Evolutionary conservation across 2,797 vertebrate species (phyloP).

Genomic region (Miichthys miiuy): DNA sequence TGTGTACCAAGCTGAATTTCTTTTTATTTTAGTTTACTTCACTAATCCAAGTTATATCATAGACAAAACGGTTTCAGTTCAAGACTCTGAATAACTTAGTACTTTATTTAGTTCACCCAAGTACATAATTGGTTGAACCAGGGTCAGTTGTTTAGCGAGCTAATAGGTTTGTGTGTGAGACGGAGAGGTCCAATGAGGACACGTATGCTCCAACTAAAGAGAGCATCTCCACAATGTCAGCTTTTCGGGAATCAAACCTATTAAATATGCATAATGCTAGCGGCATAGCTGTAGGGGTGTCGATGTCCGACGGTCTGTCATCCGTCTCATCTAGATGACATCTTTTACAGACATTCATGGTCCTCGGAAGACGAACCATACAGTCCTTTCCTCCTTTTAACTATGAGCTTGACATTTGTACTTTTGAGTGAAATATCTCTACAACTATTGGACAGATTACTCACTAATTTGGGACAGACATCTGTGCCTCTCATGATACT

Average conservation of each 20-base stretch:
- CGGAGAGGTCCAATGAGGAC: constrained; percentile 25
- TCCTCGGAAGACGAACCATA: background rate
- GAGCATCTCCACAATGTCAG: constrained; percentile 21
- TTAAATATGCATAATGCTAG: background rate
- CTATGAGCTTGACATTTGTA: background rate
- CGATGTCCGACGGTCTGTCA: background rate
- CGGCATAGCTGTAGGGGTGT: background rate
- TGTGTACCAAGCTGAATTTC: background rate
- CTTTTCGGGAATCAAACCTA: constrained; percentile 15
- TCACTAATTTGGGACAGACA: background rate
- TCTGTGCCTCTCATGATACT: background rate
- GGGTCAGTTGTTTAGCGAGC: constrained; percentile 31
- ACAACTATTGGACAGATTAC: too few species aligned
- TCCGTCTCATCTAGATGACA: background rate
- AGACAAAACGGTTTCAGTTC: constrained; percentile 48
- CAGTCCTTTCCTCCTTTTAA: too few species aligned
- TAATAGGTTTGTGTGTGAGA: constrained; percentile 35
- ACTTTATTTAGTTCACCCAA: constrained; percentile 64
- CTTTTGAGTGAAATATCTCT: background rate
- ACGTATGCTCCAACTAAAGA: constrained; percentile 32
- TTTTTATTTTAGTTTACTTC: constrained; percentile 8
- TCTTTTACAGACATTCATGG: background rate
- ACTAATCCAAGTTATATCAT: constrained; percentile 7
- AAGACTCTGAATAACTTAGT: constrained; percentile 29
- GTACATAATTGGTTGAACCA: constrained; percentile 70